Evolutionary conservation across 2,797 vertebrate species (phyloP), one percentile per base, ranked within the genome.

Genomic region (Spondyliosoma cantharus): DNA sequence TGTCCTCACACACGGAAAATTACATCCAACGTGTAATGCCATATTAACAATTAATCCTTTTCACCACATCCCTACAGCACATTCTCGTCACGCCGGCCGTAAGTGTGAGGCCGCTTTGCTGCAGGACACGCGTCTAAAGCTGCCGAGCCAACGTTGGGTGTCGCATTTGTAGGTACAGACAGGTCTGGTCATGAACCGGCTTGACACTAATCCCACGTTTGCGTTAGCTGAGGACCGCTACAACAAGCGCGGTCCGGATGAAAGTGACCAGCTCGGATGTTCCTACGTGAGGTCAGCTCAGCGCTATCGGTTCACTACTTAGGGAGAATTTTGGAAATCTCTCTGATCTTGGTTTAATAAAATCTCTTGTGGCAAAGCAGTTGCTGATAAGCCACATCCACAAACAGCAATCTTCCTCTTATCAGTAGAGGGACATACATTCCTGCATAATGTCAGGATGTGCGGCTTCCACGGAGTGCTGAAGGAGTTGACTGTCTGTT

Each of bases 361-460:
- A 62, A 59, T 79, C 70, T 59, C 62, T 25, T 53, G 73, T 32
- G 76, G 74, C 65, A 52, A 73, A 53, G 16, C 19, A 63, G 46
- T 29, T 29, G 61, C 15, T 73, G 49, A 83, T 80, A 61, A 64
- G 63, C 67, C 68, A 59, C 43, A 74, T 74, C 59, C 59, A 61
- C 20, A 86, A 76, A 64, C 53, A 81, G 42, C 20, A 25, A 67
- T 56, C 48, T 65, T 65, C 32, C 20, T 50, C 16, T 77, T 74
- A 74, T 74, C 71, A 76, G 87, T 65, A 19, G 67, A 80, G 77
- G 25, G 1, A 6, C 12, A 75, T 61, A 9, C 57, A 59, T n/a
- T 71, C 17, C 16, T 20, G 20, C 19, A 37, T 53, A 50, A 69
- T 60, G 58, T 7, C 48, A 49, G 71, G 58, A 59, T 58, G 66